These are phyloP conservation scores for Psittacula echo DNA, from an alignment of 2,797 vertebrate genomes.

Conservation along the genomic window DNA sequence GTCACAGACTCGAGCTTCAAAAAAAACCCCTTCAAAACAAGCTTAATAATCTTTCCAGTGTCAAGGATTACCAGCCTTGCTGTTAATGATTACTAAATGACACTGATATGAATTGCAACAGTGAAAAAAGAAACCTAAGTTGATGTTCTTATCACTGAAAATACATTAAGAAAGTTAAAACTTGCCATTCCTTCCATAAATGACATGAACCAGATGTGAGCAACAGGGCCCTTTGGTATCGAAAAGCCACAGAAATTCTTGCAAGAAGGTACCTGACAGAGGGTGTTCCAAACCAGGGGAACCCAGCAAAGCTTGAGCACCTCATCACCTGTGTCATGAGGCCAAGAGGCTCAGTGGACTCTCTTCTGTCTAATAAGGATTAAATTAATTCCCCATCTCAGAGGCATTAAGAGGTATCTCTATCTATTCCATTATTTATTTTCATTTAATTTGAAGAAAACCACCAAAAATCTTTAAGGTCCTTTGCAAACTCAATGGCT, in stretches of 20 bases:
- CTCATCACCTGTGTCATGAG: neutral
- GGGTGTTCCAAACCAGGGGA: neutral
- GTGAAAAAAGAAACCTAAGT: neutral
- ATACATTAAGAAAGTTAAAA: neutral
- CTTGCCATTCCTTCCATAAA: neutral
- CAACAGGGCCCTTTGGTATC: neutral
- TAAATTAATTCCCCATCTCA: neutral
- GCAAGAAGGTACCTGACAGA: neutral
- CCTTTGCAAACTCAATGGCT: neutral
- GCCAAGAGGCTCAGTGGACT: neutral
- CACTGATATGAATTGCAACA: neutral
- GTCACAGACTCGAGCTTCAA: neutral
- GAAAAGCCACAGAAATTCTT: neutral
- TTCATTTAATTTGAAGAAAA: neutral
- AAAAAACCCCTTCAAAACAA: neutral
- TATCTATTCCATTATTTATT: neutral
- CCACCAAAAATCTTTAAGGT: neutral
- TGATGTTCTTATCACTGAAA: neutral
- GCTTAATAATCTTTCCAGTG: neutral
- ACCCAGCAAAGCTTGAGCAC: neutral
- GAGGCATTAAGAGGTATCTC: neutral
- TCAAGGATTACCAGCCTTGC: neutral
- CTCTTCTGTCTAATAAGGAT: neutral
- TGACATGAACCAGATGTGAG: neutral
- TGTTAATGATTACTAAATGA: neutral